These are phyloP conservation scores for Apis florea DNA, from an alignment of 1,140 invertebrate genomes.

Conservation along the genomic window DNA sequence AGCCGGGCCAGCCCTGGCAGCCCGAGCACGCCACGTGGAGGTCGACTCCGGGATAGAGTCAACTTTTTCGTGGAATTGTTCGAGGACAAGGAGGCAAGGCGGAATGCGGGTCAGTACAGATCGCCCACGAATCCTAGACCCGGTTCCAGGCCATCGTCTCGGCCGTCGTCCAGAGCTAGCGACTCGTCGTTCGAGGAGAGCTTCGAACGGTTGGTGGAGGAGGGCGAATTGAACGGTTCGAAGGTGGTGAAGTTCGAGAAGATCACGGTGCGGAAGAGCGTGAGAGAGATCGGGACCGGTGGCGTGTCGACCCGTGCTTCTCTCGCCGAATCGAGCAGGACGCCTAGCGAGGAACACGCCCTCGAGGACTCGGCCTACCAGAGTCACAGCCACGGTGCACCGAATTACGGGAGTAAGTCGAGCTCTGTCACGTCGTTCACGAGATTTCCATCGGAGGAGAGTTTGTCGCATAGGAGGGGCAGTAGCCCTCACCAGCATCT, in stretches of 20 bases:
- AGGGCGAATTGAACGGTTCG: constrained; percentile 83
- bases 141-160: constrained; percentile 7
- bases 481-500: constrained; percentile 63
- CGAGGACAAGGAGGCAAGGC: constrained; percentile 42
- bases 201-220: constrained; percentile 82
- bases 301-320: constrained; percentile 17
- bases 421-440: constrained; percentile 80
- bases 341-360: constrained; percentile 81
- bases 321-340: constrained; percentile 74
- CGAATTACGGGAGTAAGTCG: constrained; percentile 77
- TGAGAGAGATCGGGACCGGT: constrained; percentile 74
- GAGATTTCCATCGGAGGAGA: constrained; percentile 83
- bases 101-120: constrained; percentile 16
- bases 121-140: constrained; percentile 57
- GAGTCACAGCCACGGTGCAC: constrained; percentile 78
- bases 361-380: constrained; percentile 83
- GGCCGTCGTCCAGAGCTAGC: constrained; percentile 58
- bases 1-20: constrained; percentile 53
- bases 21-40: constrained; percentile 77
- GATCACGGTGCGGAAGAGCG: constrained; percentile 83
- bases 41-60: constrained; percentile 82
- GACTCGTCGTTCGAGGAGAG: constrained; percentile 82
- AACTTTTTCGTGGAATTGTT: constrained; percentile 68
- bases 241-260: constrained; percentile 86
- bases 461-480: constrained; percentile 69